phyloP scores from a whole-genome alignment of 2,888 invertebrate species.

The Lycaena phlaeas region DNA sequence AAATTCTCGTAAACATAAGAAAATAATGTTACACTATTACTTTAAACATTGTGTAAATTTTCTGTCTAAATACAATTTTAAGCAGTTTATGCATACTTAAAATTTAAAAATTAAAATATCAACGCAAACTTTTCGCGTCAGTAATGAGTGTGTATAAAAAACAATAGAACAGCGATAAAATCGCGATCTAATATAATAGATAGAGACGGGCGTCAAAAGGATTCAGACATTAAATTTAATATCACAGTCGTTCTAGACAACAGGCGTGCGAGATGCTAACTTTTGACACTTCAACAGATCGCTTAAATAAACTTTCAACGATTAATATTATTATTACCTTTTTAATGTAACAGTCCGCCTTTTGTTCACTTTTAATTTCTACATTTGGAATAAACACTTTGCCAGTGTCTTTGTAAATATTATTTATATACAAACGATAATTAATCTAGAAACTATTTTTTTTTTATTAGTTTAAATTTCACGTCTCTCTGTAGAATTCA shows the following conservation, averaged over 20 bases:
- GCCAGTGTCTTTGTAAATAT: conserved; percentile 25
- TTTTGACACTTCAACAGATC: conserved; percentile 18
- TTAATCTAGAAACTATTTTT: not conserved
- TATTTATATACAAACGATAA: conserved; percentile 5
- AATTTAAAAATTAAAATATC: too few species aligned
- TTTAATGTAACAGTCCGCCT: conserved; percentile 47
- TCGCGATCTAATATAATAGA: not conserved
- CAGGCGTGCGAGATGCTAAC: conserved; percentile 12
- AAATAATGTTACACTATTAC: too few species aligned
- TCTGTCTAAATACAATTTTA: too few species aligned
- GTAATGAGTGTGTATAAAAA: too few species aligned
- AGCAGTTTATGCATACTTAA: too few species aligned
- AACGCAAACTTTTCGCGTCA: too few species aligned
- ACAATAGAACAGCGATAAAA: too few species aligned
- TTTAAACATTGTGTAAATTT: too few species aligned
- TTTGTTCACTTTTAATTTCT: conserved; percentile 58
- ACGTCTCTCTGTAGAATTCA: conserved; percentile 30
- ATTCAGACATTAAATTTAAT: conserved; percentile 13
- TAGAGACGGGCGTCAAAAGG: conserved; percentile 4
- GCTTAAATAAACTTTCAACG: conserved; percentile 15
- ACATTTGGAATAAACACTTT: conserved; percentile 38
- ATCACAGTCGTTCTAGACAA: conserved; percentile 13
- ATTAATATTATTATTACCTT: conserved; percentile 39
- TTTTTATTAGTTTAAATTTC: conserved; percentile 16
- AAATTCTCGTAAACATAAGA: too few species aligned